Evolutionary conservation across 2,888 invertebrate species (phyloP).

Genomic region (Syritta pipiens): DNA sequence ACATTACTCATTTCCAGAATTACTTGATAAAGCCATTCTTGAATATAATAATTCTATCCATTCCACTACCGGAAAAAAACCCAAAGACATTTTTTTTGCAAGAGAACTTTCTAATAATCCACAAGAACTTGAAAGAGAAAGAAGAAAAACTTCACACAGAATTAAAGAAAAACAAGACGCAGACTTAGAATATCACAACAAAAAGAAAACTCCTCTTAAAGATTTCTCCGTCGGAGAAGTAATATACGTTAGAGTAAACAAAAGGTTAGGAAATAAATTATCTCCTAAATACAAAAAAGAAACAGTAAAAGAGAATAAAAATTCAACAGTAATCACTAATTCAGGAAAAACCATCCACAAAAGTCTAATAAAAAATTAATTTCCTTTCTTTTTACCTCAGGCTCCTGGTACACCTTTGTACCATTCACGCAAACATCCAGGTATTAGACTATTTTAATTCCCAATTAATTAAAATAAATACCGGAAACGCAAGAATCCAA

Average conservation of each 20-base stretch:
- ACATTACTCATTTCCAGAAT: conserved; percentile 29
- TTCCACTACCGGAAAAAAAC: too few species aligned
- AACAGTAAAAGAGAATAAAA: not conserved
- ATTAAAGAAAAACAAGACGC: not conserved
- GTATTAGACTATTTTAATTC: conserved; percentile 21
- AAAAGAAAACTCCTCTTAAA: not conserved
- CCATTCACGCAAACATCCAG: not conserved
- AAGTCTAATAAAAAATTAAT: not conserved
- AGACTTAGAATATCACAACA: not conserved
- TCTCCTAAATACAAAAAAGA: not conserved
- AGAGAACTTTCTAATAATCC: not conserved
- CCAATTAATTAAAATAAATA: conserved; percentile 6
- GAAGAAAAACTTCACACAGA: not conserved
- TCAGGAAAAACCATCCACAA: conserved; percentile 7
- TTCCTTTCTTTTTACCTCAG: not conserved
- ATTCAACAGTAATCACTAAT: not conserved
- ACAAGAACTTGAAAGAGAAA: not conserved
- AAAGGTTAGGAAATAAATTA: not conserved
- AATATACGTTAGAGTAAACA: not conserved
- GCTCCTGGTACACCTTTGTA: too few species aligned
- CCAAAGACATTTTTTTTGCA: not conserved
- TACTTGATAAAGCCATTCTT: not conserved
- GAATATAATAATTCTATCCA: conserved; percentile 8
- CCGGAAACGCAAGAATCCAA: conserved; percentile 5
- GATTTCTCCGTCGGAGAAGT: not conserved